These are phyloP conservation scores for Saturnia japonica DNA, from an alignment of 2,888 invertebrate genomes.

Conservation along the genomic window DNA sequence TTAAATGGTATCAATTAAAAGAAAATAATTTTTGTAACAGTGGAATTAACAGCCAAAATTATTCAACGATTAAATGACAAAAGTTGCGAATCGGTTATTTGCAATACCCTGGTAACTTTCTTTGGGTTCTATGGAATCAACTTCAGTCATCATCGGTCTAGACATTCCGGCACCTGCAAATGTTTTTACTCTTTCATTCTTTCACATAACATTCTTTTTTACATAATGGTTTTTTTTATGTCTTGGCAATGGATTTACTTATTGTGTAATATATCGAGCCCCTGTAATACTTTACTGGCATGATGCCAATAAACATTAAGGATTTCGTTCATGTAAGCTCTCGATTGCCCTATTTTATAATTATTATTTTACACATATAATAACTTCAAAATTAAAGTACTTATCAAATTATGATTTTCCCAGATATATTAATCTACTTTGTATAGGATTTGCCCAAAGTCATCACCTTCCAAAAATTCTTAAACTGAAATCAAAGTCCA, in stretches of 20 bases:
- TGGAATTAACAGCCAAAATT: too few relatives aligned
- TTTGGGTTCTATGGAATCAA: too few relatives aligned
- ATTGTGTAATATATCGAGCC: neutral
- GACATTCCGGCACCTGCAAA: neutral
- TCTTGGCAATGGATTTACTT: neutral
- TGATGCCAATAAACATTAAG: neutral
- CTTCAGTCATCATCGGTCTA: neutral
- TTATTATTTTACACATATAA: neutral
- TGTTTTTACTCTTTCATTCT: neutral
- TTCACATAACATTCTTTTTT: too few relatives aligned
- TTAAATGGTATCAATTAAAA: too few relatives aligned
- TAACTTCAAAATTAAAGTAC: neutral
- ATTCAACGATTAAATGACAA: too few relatives aligned
- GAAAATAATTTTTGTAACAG: too few relatives aligned
- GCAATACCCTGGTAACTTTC: too few relatives aligned
- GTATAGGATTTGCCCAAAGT: neutral
- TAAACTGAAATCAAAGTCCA: neutral
- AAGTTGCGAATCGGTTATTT: too few relatives aligned
- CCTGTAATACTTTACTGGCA: neutral
- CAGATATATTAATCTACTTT: neutral
- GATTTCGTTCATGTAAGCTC: neutral
- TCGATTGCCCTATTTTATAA: neutral
- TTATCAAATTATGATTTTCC: neutral
- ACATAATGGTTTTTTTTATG: neutral
- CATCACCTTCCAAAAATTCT: neutral